Evolutionary conservation across 1,140 invertebrate genomes (phyloP), one percentile per base, ranked within the genome.

Genomic region (Drosophila auraria): DNA sequence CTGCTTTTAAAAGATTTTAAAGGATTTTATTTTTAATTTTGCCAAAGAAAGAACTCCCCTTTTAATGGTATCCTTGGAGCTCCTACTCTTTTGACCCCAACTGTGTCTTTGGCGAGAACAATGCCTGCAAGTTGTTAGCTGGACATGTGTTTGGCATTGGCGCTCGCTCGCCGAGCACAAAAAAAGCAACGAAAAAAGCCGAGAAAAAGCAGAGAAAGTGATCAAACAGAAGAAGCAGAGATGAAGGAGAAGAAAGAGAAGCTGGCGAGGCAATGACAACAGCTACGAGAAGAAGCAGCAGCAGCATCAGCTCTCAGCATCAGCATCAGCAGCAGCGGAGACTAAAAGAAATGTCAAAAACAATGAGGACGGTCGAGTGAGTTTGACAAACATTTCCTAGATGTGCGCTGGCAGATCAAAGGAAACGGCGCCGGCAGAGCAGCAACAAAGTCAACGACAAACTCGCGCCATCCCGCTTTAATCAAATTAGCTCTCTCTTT

Each of bases 381-480:
- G 83, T 90, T 92, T 92, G 90, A 91, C 89, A 91, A 91, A 91
- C 89, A 89, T 91, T 91, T 91, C 89, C 89, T 91, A 91, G 89
- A 91, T 91, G 84, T 76, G 79, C 83, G 89, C 84, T 91, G 89
- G 89, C 89, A 91, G 89, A 91, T 92, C 90, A 92, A 92, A 92
- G 90, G 56, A 65, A 75, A 57, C 81, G 59, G 58, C 75, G 68
- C 59, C 71, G 61, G 42, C 62, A 54, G 27, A 56, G 53, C 75
- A 65, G 78, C 47, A 58, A 69, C 63, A 61, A 77, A 56, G 53
- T 78, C 65, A 60, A 47, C 45, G 56, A 57, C 68, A 53, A 45
- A 64, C 58, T 69, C 45, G 78, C 15, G 62, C 59, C 53, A 61
- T 74, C 59, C 15, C 20, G 25, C 36, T 64, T 58, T 87, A 86